These are phyloP conservation scores for Stenodema calcarata DNA, from an alignment of 2,888 invertebrate genomes.

Conservation along the genomic window DNA sequence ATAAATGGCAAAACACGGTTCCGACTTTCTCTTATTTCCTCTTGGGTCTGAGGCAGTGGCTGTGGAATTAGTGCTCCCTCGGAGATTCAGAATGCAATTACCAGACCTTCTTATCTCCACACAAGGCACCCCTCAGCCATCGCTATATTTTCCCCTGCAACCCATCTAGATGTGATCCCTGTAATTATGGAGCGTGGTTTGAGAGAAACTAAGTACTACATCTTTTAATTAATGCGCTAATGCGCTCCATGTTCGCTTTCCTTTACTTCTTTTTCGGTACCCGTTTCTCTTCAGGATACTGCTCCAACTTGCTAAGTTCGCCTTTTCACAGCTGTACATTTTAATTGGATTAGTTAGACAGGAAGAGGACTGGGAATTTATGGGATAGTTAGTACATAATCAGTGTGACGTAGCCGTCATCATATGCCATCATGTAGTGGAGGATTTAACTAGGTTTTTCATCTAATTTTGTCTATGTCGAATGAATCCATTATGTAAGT, in stretches of 20 bases:
- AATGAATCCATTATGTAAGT: too few relatives aligned
- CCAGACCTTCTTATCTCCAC: background rate
- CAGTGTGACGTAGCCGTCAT: too few relatives aligned
- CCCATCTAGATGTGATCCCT: background rate
- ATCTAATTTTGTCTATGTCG: too few relatives aligned
- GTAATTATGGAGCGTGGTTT: background rate
- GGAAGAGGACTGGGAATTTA: background rate
- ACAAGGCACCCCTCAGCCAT: background rate
- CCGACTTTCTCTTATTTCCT: background rate
- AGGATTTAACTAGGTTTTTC: too few relatives aligned
- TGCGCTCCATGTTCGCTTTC: background rate
- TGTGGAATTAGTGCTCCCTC: background rate
- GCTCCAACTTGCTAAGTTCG: background rate
- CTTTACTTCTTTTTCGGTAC: background rate
- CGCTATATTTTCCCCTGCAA: background rate
- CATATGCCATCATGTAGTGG: too few relatives aligned
- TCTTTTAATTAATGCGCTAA: background rate
- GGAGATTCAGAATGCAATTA: conserved; percentile 15
- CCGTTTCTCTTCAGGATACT: background rate
- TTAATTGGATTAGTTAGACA: background rate
- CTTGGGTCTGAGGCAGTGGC: background rate
- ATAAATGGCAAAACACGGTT: conserved; percentile 1
- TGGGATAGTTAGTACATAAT: too few relatives aligned
- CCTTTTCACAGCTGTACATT: too few relatives aligned
- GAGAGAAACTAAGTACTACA: background rate